A percentile compares a stretch with the other conserved stretches of the same genome.
Conservation (phyloP, 2,797 vertebrate genomes). For the Mionectes olivaceus region DNA sequence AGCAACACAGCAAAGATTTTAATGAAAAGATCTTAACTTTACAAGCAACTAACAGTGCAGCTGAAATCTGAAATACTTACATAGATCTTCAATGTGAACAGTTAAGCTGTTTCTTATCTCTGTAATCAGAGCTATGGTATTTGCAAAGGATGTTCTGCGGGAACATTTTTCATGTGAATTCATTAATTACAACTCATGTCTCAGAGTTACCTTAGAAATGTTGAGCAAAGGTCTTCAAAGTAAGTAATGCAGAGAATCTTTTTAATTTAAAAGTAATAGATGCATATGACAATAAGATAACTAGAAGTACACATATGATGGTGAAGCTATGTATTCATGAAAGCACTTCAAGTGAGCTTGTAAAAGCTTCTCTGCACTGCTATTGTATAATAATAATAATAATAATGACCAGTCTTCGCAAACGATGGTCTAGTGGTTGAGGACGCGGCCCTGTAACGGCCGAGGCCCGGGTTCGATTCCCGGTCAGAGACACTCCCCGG, state of each 20-base stretch:
- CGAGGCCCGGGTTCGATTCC: too few species aligned
- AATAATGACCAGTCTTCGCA: too few species aligned
- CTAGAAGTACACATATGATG: not conserved
- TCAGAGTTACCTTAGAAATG: not conserved
- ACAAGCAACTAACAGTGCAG: not conserved
- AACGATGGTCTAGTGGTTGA: too few species aligned
- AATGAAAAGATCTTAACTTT: not conserved
- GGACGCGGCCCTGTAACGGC: too few species aligned
- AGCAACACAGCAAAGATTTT: not conserved
- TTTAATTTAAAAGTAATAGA: not conserved
- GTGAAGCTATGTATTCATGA: not conserved
- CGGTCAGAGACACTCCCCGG: too few species aligned
- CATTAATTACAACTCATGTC: not conserved
- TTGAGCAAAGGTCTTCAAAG: not conserved
- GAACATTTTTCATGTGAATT: not conserved
- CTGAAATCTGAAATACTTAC: not conserved
- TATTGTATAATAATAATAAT: not conserved
- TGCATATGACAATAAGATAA: not conserved
- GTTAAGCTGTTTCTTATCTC: not conserved
- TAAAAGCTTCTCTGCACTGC: not conserved
- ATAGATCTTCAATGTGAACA: not conserved
- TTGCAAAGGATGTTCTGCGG: not conserved
- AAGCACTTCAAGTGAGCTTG: not conserved
- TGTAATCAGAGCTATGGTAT: not conserved
- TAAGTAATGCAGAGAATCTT: not conserved